phyloP scores from a whole-genome alignment of 2,888 invertebrate genomes.

The Actias luna region DNA sequence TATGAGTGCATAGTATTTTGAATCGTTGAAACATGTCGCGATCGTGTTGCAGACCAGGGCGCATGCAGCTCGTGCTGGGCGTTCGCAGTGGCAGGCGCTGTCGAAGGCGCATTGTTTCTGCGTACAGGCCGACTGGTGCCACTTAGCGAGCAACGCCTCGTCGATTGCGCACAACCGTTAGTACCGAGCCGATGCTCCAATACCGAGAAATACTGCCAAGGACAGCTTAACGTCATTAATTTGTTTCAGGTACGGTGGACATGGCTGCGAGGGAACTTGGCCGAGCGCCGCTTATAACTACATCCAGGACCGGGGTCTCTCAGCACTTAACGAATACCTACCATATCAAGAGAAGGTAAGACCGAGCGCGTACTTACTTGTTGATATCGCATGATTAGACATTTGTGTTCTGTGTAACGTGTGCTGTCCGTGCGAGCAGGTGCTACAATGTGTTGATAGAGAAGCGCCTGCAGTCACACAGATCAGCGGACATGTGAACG shows the following conservation, averaged over 20 bases:
- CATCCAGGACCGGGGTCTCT: slow-evolving; percentile 52
- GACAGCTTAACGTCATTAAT: not conserved
- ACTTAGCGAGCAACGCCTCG: slow-evolving; percentile 64
- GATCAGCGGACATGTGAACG: slow-evolving; percentile 64
- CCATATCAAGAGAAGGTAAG: slow-evolving; percentile 50
- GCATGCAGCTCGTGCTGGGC: slow-evolving; percentile 70
- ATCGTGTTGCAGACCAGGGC: slow-evolving; percentile 51
- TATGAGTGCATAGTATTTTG: not conserved
- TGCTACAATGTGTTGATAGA: slow-evolving; percentile 45
- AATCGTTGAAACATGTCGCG: not conserved
- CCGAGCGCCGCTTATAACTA: slow-evolving; percentile 64
- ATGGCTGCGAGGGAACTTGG: slow-evolving; percentile 66
- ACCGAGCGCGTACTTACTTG: not conserved
- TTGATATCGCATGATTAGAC: not conserved
- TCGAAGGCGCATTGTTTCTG: slow-evolving; percentile 68
- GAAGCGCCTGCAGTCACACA: slow-evolving; percentile 53
- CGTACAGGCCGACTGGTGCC: slow-evolving; percentile 54
- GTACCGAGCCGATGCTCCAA: slow-evolving; percentile 23
- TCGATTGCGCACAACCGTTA: slow-evolving; percentile 66
- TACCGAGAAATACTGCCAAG: not conserved
- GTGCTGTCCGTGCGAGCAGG: slow-evolving; percentile 31
- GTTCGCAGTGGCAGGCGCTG: slow-evolving; percentile 66
- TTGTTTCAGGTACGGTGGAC: slow-evolving; percentile 48
- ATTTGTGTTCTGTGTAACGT: not conserved
- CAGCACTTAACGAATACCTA: slow-evolving; percentile 53